Conservation (phyloP, 1,140 invertebrate genomes). For the Conus betulinus region DNA sequence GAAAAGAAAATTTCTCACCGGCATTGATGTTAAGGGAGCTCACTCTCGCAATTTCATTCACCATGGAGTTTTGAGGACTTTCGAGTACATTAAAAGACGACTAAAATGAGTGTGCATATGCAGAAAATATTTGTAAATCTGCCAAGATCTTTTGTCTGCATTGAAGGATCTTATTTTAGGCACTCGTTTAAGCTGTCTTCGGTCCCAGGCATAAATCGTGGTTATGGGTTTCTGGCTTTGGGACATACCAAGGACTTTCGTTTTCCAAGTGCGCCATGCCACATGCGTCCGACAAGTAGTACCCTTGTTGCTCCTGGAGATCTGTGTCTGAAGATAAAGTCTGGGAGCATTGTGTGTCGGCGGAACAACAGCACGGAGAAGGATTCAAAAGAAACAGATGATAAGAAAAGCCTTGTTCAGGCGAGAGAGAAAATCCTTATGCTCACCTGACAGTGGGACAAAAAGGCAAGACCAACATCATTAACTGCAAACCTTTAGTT, state of each 20-base stretch:
- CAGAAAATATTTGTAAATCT: not conserved
- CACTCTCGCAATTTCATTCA: not conserved
- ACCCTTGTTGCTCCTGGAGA: not conserved
- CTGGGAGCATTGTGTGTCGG: not conserved
- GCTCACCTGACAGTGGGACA: slow-evolving; percentile 53
- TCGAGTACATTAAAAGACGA: too few relatives aligned
- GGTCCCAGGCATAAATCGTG: not conserved
- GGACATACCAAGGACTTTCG: not conserved
- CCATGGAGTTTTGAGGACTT: not conserved
- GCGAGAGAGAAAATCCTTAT: slow-evolving; percentile 61
- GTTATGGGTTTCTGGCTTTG: not conserved
- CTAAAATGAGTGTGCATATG: not conserved
- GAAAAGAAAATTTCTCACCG: not conserved
- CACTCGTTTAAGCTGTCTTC: not conserved
- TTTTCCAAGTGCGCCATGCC: not conserved
- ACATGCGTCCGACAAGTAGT: not conserved
- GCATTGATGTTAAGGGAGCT: not conserved
- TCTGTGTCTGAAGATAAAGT: not conserved
- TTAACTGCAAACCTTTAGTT: too few relatives aligned
- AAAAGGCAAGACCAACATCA: slow-evolving; percentile 52
- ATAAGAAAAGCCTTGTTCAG: slow-evolving; percentile 55
- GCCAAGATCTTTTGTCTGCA: not conserved
- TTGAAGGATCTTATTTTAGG: not conserved
- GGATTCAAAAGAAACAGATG: slow-evolving; percentile 1
- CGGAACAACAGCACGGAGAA: not conserved